A percentile compares a stretch with the other conserved stretches of the same genome.
phyloP scores from a whole-genome alignment of 2,888 invertebrate genomes.

The Athetis lepigone region DNA sequence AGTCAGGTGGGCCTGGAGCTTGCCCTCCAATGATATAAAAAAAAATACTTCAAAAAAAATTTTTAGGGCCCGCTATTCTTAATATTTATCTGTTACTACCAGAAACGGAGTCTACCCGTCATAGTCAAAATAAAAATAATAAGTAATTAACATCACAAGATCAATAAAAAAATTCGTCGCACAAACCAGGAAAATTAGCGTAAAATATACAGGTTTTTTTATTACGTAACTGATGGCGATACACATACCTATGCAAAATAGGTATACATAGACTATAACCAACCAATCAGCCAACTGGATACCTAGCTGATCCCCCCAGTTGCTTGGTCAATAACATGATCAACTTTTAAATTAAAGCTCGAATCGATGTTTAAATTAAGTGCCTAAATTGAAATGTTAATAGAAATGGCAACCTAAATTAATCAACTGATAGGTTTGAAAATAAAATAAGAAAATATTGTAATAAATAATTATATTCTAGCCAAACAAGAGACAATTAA shows the following conservation, averaged over 20 bases:
- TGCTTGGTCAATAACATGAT: conserved; percentile 10
- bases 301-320: no score
- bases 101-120: neutral
- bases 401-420: neutral
- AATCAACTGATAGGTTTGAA: neutral
- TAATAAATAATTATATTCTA: no score
- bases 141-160: neutral
- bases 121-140: neutral
- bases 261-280: neutral
- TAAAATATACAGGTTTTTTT: conserved; percentile 19
- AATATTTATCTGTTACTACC: neutral
- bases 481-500: conserved; percentile 8
- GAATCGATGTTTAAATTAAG: conserved; percentile 1
- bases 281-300: no score
- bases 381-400: neutral
- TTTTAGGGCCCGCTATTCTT: no score
- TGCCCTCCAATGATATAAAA: no score
- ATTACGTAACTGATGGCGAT: neutral
- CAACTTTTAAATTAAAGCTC: neutral
- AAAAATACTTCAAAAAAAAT: no score
- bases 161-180: neutral
- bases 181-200: neutral
- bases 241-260: conserved; percentile 7
- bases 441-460: no score
- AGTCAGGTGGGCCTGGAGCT: no score